Evolutionary conservation across 1,140 invertebrate species (phyloP).

Genomic region (Drosophila sp.): DNA sequence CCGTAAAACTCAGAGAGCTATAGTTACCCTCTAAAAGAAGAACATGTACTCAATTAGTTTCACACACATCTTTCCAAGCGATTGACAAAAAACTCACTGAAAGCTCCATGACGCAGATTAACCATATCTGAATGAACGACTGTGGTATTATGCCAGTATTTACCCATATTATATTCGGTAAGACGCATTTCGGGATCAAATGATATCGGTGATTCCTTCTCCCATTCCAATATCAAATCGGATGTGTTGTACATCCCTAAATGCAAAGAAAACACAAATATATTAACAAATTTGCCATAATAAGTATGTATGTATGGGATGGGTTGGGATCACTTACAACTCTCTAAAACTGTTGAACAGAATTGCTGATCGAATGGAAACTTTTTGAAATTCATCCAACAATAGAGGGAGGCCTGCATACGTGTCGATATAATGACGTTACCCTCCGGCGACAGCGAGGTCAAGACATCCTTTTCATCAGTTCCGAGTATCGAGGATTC

Average conservation of each 20-base stretch:
- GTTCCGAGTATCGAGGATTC: constrained; percentile 88
- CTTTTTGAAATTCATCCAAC: constrained; percentile 92
- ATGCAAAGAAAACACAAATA: not conserved
- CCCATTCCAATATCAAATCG: constrained; percentile 90
- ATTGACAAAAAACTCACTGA: constrained; percentile 83
- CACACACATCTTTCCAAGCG: too few relatives aligned
- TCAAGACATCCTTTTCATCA: constrained; percentile 90
- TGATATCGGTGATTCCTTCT: constrained; percentile 88
- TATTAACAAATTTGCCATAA: not conserved
- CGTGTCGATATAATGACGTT: constrained; percentile 90
- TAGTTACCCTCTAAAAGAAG: constrained; percentile 88
- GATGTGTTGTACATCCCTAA: constrained; percentile 90
- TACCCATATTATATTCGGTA: constrained; percentile 90
- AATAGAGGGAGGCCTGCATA: constrained; percentile 90
- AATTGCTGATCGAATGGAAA: constrained; percentile 93
- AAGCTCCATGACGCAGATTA: constrained; percentile 87
- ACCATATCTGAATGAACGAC: constrained; percentile 85
- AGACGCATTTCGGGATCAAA: constrained; percentile 90
- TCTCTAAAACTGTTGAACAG: constrained; percentile 90
- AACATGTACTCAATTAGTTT: too few relatives aligned
- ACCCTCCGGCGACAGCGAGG: constrained; percentile 89
- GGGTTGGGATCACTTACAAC: constrained; percentile 86
- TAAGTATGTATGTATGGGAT: too few relatives aligned
- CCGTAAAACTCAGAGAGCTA: constrained; percentile 90
- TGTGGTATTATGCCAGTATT: constrained; percentile 88